Evolutionary conservation across 2,888 invertebrate species (phyloP), one percentile per base, ranked within the genome.

Genomic region (Oligia strigilis): DNA sequence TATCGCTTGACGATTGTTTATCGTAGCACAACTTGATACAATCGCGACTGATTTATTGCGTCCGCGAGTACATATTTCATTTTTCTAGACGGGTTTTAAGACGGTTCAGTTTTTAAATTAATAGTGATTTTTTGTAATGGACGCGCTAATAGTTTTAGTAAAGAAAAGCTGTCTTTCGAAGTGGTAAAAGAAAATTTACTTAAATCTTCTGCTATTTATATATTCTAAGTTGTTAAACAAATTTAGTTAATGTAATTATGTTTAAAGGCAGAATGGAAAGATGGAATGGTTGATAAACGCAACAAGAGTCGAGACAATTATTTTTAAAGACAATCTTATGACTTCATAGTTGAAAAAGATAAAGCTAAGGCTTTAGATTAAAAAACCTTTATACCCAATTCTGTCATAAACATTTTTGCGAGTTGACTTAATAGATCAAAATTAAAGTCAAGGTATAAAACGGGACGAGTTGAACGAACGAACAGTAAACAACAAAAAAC

Each of bases 1-100:
- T 81, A 88, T 75, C 76, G 66, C 60, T 80, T 72, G 71, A 78
- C 62, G 67, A 83, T 87, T 85, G 80, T 83, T 81, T 80, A 69
- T 81, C 74, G 85, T 58, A 14, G 60, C 6, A 40, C 29, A 72
- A 52, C 65, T 72, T 52, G 75, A 75, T 83, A 78, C 66, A 46
- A 78, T 82, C 76, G 65, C 46, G 43, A 72, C 64, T 64, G 43
- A 55, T 87, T 85, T 87, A 89, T 84, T 64, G 74, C 73, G 79
- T 70, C 64, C 60, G 77, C 36, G 43, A 60, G 43, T 75, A 52
- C 11, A 9, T 73, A 40, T 77, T 75, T 79, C 75, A 74, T 82
- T 86, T 86, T 80, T 78, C 13, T 65, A 67, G 52, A 36, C 36
- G 55, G 14, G 14, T 64, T 64, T n/a, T n/a, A n/a, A 49, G 36